These are phyloP conservation scores for Parapsyche elsis DNA, from an alignment of 1,140 invertebrate species.

Conservation along the genomic window DNA sequence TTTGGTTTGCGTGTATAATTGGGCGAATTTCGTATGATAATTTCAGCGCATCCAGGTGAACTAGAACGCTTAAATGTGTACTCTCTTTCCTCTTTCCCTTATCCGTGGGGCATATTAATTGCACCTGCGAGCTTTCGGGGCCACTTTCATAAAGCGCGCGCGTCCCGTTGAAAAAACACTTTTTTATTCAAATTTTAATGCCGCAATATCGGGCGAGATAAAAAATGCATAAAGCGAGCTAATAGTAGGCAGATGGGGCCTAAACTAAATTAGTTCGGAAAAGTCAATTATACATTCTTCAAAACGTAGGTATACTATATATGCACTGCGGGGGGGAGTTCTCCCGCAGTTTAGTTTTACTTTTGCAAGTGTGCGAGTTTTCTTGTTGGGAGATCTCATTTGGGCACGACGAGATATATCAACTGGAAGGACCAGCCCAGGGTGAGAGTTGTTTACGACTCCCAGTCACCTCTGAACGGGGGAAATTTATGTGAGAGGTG, in stretches of 20 bases:
- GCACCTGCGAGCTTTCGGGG: constrained; percentile 9
- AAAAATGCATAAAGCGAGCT: constrained; percentile 30
- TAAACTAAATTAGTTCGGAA: constrained; percentile 7
- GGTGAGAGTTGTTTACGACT: constrained; percentile 23
- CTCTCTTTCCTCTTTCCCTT: background rate
- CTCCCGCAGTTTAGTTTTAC: too few relatives aligned
- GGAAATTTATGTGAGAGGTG: constrained; percentile 16
- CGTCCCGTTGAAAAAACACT: constrained; percentile 1
- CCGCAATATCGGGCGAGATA: constrained; percentile 28
- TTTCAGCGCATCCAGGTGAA: constrained; percentile 12
- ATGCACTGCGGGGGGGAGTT: too few relatives aligned
- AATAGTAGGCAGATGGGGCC: constrained; percentile 30
- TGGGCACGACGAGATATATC: constrained; percentile 4
- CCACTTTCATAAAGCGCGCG: background rate
- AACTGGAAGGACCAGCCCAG: background rate
- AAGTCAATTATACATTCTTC: background rate
- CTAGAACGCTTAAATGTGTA: background rate
- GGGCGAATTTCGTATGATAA: background rate
- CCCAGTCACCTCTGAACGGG: background rate
- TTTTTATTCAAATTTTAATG: constrained; percentile 40
- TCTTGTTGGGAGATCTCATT: background rate
- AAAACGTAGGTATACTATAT: background rate
- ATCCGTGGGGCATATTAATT: constrained; percentile 29
- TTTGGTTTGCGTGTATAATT: background rate
- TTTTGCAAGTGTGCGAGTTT: too few relatives aligned